Conservation (phyloP, 2,888 invertebrate genomes). For the Julus scandinavius region DNA sequence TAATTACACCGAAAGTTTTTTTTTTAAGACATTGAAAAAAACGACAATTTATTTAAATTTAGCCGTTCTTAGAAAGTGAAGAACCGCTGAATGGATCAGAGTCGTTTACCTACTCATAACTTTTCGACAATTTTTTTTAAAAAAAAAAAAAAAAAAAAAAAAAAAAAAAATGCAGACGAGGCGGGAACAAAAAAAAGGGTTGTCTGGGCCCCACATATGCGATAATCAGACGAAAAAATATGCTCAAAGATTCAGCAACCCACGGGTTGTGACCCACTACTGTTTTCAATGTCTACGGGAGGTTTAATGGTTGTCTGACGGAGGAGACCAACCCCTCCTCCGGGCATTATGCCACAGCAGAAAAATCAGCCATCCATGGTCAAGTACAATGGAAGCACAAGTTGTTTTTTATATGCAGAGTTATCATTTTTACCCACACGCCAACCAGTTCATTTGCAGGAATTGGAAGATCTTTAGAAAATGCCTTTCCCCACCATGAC, state of each 20-base stretch:
- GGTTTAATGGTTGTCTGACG: conserved; percentile 9
- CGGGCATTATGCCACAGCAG: conserved; percentile 17
- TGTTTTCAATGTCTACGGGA: conserved; percentile 33
- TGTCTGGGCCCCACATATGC: conserved; percentile 33
- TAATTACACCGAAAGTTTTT: too few species aligned
- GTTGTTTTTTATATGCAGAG: neutral
- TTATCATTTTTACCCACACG: conserved; percentile 26
- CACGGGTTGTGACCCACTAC: conserved; percentile 26
- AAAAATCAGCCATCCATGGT: conserved; percentile 14
- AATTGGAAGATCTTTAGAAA: conserved; percentile 21
- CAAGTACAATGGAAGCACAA: conserved; percentile 16
- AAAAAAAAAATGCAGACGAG: neutral
- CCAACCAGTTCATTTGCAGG: neutral
- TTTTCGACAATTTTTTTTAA: conserved; percentile 12
- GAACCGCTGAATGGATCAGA: neutral
- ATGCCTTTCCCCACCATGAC: conserved; percentile 25
- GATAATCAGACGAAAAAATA: conserved; percentile 23
- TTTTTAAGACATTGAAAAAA: too few species aligned
- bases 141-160: neutral
- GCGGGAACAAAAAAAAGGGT: neutral
- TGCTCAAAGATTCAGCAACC: neutral
- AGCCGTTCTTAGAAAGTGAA: conserved; percentile 3
- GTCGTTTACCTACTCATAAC: conserved; percentile 30
- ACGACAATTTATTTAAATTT: conserved; percentile 12
- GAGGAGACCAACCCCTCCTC: conserved; percentile 18